These are phyloP conservation scores for Apeira syringaria DNA, from an alignment of 2,888 invertebrate species.

Conservation along the genomic window DNA sequence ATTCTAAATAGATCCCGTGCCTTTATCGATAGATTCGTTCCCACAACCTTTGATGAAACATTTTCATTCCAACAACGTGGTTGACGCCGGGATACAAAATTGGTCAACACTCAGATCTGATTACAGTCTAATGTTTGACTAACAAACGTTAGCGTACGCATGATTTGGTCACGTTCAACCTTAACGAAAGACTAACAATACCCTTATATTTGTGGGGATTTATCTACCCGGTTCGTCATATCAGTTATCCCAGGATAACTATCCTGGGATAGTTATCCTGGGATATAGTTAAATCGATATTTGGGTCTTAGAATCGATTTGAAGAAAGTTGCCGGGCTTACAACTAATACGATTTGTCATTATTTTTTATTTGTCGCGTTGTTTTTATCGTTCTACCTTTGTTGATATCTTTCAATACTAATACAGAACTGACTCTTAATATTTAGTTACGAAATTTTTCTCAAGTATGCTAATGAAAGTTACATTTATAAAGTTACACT, in stretches of 20 bases:
- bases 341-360: too few relatives aligned
- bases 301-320: constrained; percentile 1
- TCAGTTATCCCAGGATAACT: too few relatives aligned
- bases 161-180: constrained; percentile 6
- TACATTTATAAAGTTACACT: too few relatives aligned
- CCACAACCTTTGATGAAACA: background rate
- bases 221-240: constrained; percentile 31
- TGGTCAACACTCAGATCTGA: background rate
- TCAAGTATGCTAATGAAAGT: too few relatives aligned
- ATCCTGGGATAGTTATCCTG: constrained; percentile 16
- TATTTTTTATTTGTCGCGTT: too few relatives aligned
- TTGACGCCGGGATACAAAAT: background rate
- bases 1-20: too few relatives aligned
- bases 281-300: constrained; percentile 26
- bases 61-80: background rate
- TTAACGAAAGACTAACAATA: constrained; percentile 28
- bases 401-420: too few relatives aligned
- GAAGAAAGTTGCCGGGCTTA: background rate
- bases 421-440: too few relatives aligned
- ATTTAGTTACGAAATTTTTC: too few relatives aligned
- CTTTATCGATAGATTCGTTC: too few relatives aligned
- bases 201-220: constrained; percentile 25
- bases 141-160: constrained; percentile 1
- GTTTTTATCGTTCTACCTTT: too few relatives aligned
- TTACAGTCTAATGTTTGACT: background rate